Evolutionary conservation across 2,113 vertebrate genomes (phyloP), one percentile per base, ranked within the genome.

Genomic region (Jacana jacana): DNA sequence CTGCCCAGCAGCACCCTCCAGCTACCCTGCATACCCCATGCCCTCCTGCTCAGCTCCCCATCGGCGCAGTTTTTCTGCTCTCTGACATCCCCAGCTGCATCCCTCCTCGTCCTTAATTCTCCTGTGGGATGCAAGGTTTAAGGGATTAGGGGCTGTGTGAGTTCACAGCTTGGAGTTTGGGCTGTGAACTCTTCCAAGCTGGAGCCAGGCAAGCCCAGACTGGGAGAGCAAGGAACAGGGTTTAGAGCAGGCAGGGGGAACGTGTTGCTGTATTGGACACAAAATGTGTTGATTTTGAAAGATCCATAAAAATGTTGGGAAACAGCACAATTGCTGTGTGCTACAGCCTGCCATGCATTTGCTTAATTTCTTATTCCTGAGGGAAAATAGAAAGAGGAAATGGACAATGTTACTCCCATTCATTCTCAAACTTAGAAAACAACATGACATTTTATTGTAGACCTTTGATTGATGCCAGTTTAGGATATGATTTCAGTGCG

Each of bases 41-140:
- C 27, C 35, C 30, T 75, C 39, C 52, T 84, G 46, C 68, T 75
- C 72, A 49, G 37, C 68, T 94, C 40, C 37, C 58, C 4, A 1
- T 30, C 0, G 0, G 33, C 57, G 37, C 22, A 10, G 11, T 64
- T 81, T 84, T 69, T 91, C 30, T 23, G 19, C 18, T 82, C 66
- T 71, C 81, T 0, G 4, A 76, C 51, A 92, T 37, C 61, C 77
- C 42, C 48, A 76, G 73, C 79, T 89, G 61, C 81, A 79, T 89
- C 61, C 42, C 39, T 91, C 61, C 65, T 76, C 11, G 14, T 85
- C 77, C 81, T 81, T 92, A 95, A 91, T 96, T 91, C 93, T 94
- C 69, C 84, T 51, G 57, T 69, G 91, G 86, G 86, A 96, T 92
- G 57, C 2, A 0, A 76, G 61, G 86, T 39, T 97, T 95, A 95